Percentiles rank a stretch among this genome's conserved stretches.
Conservation (phyloP, 2,797 vertebrate genomes). For the Anableps anableps region DNA sequence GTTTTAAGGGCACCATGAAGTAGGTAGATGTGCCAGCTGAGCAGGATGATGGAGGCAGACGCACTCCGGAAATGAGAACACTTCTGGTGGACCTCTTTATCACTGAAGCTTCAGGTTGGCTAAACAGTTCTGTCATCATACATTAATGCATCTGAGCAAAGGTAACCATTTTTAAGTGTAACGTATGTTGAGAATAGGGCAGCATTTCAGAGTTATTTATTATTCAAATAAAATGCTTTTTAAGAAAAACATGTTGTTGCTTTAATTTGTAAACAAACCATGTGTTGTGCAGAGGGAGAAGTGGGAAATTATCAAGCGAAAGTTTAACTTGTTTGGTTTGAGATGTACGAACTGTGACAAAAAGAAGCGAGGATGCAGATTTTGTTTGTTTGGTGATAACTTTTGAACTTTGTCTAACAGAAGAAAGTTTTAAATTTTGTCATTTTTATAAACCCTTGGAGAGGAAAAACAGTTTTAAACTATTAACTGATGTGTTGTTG, state of each 20-base stretch:
- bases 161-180: constrained; percentile 10
- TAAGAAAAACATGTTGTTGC: background rate
- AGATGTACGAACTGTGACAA: constrained; percentile 7
- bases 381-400: constrained; percentile 5
- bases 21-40: constrained; percentile 22
- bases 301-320: background rate
- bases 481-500: background rate
- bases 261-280: constrained; percentile 1
- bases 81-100: constrained; percentile 10
- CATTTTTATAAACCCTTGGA: background rate
- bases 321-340: background rate
- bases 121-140: constrained; percentile 46
- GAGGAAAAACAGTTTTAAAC: background rate
- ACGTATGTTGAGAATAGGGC: constrained; percentile 12
- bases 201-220: constrained; percentile 40
- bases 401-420: constrained; percentile 14
- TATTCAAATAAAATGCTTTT: constrained; percentile 7
- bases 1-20: constrained; percentile 28
- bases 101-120: constrained; percentile 17
- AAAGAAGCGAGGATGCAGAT: background rate
- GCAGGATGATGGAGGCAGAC: constrained; percentile 16
- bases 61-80: constrained; percentile 23
- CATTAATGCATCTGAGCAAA: constrained; percentile 17
- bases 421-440: background rate
- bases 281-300: constrained; percentile 12